Evolutionary conservation across 2,888 invertebrate genomes (phyloP).

Genomic region (Tethea ocularis): DNA sequence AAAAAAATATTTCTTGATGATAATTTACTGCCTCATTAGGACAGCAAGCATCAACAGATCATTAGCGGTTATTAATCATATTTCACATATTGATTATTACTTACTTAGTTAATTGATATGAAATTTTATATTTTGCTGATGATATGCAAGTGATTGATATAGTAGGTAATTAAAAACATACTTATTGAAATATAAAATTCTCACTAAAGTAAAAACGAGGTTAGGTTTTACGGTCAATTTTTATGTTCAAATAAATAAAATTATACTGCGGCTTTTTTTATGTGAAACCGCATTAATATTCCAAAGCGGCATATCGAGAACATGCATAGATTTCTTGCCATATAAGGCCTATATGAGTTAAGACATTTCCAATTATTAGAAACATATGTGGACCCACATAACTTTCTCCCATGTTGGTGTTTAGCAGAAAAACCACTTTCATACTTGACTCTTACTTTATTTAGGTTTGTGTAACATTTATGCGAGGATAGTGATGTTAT

Average conservation of each 20-base stretch:
- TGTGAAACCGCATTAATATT: not conserved
- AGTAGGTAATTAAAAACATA: not conserved
- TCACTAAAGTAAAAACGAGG: no score
- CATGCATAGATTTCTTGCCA: slow-evolving; percentile 12
- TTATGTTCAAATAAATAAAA: no score
- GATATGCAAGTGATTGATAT: not conserved
- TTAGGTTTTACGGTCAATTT: no score
- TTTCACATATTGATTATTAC: not conserved
- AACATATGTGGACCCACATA: slow-evolving; percentile 15
- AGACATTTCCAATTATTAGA: slow-evolving; percentile 12
- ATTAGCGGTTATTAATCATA: slow-evolving; percentile 2
- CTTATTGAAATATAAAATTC: not conserved
- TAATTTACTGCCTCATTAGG: not conserved
- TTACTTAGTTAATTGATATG: not conserved
- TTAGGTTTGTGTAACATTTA: slow-evolving; percentile 28
- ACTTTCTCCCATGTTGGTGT: slow-evolving; percentile 24
- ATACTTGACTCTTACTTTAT: slow-evolving; percentile 16
- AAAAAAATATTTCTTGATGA: not conserved
- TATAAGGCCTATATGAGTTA: slow-evolving; percentile 15
- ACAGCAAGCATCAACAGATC: not conserved
- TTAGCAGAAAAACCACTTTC: slow-evolving; percentile 39
- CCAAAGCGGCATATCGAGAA: not conserved
- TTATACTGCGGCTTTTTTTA: no score
- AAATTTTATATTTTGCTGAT: not conserved
- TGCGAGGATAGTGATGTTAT: not conserved